Evolutionary conservation across 2,113 vertebrate genomes (phyloP).

Genomic region (Clupea harengus): DNA sequence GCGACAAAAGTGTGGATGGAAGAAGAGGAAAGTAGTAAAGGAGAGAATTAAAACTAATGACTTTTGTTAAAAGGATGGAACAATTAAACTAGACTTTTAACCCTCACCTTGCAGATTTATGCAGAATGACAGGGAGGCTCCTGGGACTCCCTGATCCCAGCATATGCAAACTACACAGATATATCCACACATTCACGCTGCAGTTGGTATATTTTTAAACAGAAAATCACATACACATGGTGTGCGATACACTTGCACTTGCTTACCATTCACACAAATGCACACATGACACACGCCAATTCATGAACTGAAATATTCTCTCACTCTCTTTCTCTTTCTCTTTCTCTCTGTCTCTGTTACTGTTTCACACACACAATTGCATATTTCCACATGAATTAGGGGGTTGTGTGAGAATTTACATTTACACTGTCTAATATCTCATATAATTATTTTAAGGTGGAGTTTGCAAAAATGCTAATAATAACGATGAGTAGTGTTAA

Average conservation of each 20-base stretch:
- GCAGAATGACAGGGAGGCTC: not conserved
- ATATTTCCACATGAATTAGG: not conserved
- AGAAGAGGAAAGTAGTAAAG: slow-evolving; percentile 15
- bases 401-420: not conserved
- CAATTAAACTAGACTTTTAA: not conserved
- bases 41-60: not conserved
- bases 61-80: not conserved
- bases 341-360: too few relatives aligned
- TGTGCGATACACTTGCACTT: not conserved
- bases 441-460: not conserved
- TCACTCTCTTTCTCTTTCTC: not conserved
- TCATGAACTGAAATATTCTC: not conserved
- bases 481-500: not conserved
- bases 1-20: not conserved
- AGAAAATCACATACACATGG: not conserved
- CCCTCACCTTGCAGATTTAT: not conserved
- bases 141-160: not conserved
- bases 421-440: slow-evolving; percentile 8
- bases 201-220: not conserved
- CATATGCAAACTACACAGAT: not conserved
- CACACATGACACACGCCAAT: not conserved
- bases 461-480: not conserved
- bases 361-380: not conserved
- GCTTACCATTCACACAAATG: not conserved
- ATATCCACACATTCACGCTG: not conserved